phyloP scores from a whole-genome alignment of 2,113 vertebrate species.

The Apaloderma vittatum region DNA sequence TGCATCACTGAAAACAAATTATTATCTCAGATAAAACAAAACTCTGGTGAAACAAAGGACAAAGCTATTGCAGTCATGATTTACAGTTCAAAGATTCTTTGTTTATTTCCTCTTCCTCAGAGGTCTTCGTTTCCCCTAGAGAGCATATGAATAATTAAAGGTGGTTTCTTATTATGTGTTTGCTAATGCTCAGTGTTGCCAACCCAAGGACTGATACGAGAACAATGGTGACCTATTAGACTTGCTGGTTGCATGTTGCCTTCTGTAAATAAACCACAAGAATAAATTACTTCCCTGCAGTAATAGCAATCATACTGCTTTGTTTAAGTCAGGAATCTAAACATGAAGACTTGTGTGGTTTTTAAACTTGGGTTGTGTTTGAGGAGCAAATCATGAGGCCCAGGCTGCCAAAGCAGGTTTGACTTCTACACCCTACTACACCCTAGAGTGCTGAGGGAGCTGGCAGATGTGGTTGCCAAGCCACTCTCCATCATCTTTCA shows the following conservation, averaged over 20 bases:
- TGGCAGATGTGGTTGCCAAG: too few relatives aligned
- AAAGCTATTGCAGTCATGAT: conserved; percentile 64
- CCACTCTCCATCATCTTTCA: too few relatives aligned
- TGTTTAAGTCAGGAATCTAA: conserved; percentile 17
- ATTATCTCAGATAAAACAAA: conserved; percentile 79
- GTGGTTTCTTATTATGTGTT: conserved; percentile 68
- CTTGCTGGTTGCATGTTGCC: conserved; percentile 38
- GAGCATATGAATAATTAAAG: conserved; percentile 75
- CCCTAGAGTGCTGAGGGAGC: too few relatives aligned
- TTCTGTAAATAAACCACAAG: conserved; percentile 55
- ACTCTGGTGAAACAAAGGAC: conserved; percentile 70
- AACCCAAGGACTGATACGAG: background rate
- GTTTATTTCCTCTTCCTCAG: conserved; percentile 72
- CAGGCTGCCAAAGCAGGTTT: background rate
- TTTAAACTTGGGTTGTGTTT: background rate
- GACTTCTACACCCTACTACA: background rate
- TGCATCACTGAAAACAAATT: conserved; percentile 81
- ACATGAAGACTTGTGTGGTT: background rate
- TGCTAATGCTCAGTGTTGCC: conserved; percentile 31
- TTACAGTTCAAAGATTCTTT: conserved; percentile 75
- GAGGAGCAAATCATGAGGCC: background rate
- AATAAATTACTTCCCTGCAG: conserved; percentile 20
- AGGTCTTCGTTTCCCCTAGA: conserved; percentile 63
- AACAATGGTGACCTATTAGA: conserved; percentile 46
- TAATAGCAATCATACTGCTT: conserved; percentile 1